Evolutionary conservation across 2,797 vertebrate genomes (phyloP), one percentile per base, ranked within the genome.

Genomic region (Ibycter americanus): DNA sequence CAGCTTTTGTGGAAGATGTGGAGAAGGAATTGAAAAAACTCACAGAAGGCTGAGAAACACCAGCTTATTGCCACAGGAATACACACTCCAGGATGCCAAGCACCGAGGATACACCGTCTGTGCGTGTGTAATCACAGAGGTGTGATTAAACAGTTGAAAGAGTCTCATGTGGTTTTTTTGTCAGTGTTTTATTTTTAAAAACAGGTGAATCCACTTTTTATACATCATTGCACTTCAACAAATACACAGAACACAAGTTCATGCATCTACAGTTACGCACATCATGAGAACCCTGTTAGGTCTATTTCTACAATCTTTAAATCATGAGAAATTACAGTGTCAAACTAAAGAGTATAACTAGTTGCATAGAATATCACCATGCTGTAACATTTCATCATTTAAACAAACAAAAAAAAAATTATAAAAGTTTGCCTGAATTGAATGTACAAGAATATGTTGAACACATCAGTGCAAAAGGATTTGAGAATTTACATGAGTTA

Each of bases 331-430:
- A 99, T 99, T 98, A 98, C 97, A 98, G 96, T 98, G 98, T 99
- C 98, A 98, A 98, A 98, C 96, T 97, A 95, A 98, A 97, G 98
- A 98, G 97, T 97, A 83, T 98, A 99, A 98, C 98, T 99, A 99
- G 99, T 99, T 99, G 99, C 99, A 99, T 99, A 99, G 99, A 99
- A 98, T 99, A 99, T 99, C 99, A 99, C 99, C 99, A 99, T 99
- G 99, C 99, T 98, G 98, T 92, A 98, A 98, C 98, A 99, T 98
- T 97, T 98, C 98, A 98, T 97, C 94, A 96, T 78, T 98, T 94
- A 96, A 99, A 99, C 73, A 79, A 82, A 94, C 44, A 98, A 97
- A 97, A 97, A 96, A 98, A 98, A 98, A 99, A 98, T 98, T 99
- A 98, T 98, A 98, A 98, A 99, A 99, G 98, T 98, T 96, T 97